Conservation (phyloP, 2,113 vertebrate genomes). For the Triplophysa rosa region DNA sequence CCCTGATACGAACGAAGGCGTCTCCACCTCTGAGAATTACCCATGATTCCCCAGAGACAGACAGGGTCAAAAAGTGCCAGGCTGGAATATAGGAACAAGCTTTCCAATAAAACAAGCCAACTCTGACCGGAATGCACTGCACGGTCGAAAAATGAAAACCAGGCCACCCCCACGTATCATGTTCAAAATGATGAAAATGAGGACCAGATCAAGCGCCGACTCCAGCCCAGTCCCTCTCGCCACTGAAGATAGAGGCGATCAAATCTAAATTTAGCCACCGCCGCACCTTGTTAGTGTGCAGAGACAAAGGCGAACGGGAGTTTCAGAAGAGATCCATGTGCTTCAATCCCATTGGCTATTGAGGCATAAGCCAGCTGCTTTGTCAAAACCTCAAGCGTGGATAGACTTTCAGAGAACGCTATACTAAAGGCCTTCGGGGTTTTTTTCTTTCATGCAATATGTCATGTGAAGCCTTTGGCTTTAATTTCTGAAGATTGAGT, state of each 20-base stretch:
- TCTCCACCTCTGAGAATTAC: conserved; percentile 52
- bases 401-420: conserved; percentile 58
- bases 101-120: conserved; percentile 82
- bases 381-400: conserved; percentile 59
- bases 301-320: conserved; percentile 44
- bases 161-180: conserved; percentile 73
- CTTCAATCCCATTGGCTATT: conserved; percentile 46
- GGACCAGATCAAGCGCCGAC: conserved; percentile 67
- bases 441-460: conserved; percentile 57
- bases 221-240: conserved; percentile 56
- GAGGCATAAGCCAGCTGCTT: conserved; percentile 48
- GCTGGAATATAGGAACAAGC: conserved; percentile 77
- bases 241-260: conserved; percentile 57
- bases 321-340: conserved; percentile 50
- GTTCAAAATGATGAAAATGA: conserved; percentile 79
- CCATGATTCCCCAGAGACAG: conserved; percentile 74
- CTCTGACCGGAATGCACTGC: conserved; percentile 70
- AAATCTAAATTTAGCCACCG: conserved; percentile 58
- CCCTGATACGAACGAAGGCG: conserved; percentile 1
- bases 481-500: conserved; percentile 58
- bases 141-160: conserved; percentile 74
- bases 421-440: conserved; percentile 42
- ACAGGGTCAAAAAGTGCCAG: conserved; percentile 72
- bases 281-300: conserved; percentile 53
- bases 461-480: conserved; percentile 64